A percentile compares a stretch with the other conserved stretches of the same genome.
These are phyloP conservation scores for Malurus splendens DNA, from an alignment of 2,797 vertebrate genomes.

Conservation along the genomic window DNA sequence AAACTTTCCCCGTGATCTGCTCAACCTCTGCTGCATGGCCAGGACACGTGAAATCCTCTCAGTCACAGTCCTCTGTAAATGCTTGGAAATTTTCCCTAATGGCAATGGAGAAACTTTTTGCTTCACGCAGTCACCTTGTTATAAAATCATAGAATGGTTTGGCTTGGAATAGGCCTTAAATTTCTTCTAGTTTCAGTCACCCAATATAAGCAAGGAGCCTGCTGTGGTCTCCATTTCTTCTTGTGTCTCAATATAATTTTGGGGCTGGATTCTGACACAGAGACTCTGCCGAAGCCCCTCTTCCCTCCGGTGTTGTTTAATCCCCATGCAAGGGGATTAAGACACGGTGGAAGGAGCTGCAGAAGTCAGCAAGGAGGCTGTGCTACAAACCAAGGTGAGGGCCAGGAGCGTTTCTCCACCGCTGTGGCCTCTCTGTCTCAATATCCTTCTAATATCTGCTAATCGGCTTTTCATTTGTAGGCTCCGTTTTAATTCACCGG, in stretches of 20 bases:
- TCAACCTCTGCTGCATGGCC: neutral
- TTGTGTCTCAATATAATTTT: neutral
- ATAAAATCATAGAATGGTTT: neutral
- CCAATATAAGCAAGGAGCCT: neutral
- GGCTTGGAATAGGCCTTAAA: neutral
- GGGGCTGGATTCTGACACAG: neutral
- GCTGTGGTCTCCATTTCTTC: neutral
- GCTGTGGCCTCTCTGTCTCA: neutral
- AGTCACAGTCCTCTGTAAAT: neutral
- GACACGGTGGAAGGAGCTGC: neutral
- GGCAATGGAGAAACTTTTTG: neutral
- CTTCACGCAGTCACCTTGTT: neutral
- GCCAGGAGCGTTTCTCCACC: neutral
- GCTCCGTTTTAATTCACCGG: neutral
- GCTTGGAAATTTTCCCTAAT: neutral
- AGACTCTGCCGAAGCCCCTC: neutral
- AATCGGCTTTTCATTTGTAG: constrained; percentile 19
- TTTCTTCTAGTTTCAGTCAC: neutral
- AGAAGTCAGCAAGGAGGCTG: neutral
- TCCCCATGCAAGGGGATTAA: neutral
- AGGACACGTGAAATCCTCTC: accelerated
- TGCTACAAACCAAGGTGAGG: neutral
- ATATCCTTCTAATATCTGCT: constrained; percentile 17
- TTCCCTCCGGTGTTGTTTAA: neutral
- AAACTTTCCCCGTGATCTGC: neutral